phyloP scores from a whole-genome alignment of 2,888 invertebrate genomes.

The Schizotus pectinicornis region DNA sequence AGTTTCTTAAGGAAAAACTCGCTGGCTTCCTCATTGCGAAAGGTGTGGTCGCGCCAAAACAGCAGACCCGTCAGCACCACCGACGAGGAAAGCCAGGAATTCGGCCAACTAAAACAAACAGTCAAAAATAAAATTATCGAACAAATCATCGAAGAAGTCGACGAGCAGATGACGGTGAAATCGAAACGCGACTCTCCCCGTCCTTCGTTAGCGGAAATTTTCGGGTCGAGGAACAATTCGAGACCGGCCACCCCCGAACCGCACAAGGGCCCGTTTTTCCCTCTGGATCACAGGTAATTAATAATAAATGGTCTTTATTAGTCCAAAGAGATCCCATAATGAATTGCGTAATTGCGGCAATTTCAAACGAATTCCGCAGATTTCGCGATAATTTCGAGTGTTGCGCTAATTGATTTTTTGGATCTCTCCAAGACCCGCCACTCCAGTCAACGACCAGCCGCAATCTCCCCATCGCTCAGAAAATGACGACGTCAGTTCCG shows the following conservation, averaged over 20 bases:
- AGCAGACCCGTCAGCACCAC: neutral
- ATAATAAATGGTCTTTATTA: too few species aligned
- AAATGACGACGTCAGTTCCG: neutral
- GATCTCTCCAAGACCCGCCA: conserved; percentile 36
- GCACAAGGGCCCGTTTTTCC: conserved; percentile 58
- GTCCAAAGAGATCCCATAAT: too few species aligned
- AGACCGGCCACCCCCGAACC: conserved; percentile 50
- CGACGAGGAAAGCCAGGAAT: neutral
- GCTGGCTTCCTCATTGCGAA: neutral
- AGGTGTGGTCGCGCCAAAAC: neutral
- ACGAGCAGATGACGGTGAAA: conserved; percentile 82
- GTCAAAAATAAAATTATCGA: conserved; percentile 64
- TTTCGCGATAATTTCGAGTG: conserved; percentile 16
- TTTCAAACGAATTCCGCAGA: conserved; percentile 39
- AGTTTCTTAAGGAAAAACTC: neutral
- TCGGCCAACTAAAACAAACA: conserved; percentile 10
- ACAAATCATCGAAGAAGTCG: conserved; percentile 78
- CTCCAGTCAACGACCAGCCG: neutral
- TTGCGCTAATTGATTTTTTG: too few species aligned
- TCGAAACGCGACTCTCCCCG: conserved; percentile 63
- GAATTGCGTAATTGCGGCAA: conserved; percentile 57
- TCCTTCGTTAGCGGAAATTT: conserved; percentile 62
- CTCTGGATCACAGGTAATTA: too few species aligned
- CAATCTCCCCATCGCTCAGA: too few species aligned
- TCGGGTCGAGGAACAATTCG: conserved; percentile 63